phyloP scores from a whole-genome alignment of 2,113 vertebrate genomes.

The Anser brachyrhynchus region DNA sequence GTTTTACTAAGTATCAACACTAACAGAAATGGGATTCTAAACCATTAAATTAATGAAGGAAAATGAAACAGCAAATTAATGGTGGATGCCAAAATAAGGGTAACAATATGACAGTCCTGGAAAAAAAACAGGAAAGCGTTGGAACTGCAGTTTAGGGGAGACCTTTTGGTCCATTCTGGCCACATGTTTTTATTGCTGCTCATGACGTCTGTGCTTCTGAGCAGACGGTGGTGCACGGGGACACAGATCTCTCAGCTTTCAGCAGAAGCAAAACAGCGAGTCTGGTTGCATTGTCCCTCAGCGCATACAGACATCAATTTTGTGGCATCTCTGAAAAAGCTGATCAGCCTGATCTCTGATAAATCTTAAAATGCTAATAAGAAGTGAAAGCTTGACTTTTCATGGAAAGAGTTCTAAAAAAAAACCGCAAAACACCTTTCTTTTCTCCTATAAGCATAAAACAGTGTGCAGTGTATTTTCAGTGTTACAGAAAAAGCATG shows the following conservation, averaged over 20 bases:
- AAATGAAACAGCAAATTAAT: background rate
- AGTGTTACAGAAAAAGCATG: background rate
- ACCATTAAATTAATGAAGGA: background rate
- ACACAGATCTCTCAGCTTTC: background rate
- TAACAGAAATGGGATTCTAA: background rate
- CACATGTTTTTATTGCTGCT: background rate
- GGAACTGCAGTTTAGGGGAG: background rate
- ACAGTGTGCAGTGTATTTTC: fast-evolving
- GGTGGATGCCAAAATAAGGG: background rate
- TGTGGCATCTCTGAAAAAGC: background rate
- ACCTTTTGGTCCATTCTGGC: background rate
- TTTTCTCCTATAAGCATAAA: background rate
- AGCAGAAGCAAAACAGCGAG: background rate
- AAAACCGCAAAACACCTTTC: background rate
- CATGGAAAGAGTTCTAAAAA: background rate
- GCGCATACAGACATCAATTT: background rate
- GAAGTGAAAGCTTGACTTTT: background rate
- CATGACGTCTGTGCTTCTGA: background rate
- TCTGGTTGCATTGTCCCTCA: fast-evolving
- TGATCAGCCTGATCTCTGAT: background rate
- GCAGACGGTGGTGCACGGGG: background rate
- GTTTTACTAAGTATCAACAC: background rate
- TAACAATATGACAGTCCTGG: background rate
- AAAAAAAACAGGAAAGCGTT: background rate
- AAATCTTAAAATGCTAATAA: background rate